Evolutionary conservation across 2,113 vertebrate species (phyloP), one percentile per base, ranked within the genome.

Genomic region (Clarias gariepinus): DNA sequence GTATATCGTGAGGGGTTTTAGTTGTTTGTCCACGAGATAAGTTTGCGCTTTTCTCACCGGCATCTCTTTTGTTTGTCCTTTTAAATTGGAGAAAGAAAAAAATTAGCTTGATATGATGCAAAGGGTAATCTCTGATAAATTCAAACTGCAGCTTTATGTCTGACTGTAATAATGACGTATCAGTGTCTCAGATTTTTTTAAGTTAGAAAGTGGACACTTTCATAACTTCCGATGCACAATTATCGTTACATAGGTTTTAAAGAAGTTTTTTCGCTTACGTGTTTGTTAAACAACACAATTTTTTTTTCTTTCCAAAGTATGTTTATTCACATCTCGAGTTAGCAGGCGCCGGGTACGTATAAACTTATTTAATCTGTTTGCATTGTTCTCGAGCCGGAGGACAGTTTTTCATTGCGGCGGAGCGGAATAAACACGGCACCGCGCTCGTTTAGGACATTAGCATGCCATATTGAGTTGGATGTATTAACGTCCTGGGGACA

Each of bases 401-500:
- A 86, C 78, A 33, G 55, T 83, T 52, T 86, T 88, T 83, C 79
- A 81, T 53, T 21, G 19, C 58, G 81, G 36, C 81, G 30, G 41
- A 16, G 61, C 4, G 12, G 68, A 84, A 79, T 76, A 84, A 81
- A 71, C 81, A 73, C 53, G 73, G 80, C 74, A 64, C 25, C 73
- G 66, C 12, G 66, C 74, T 86, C 69, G 41, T 86, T 87, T 81
- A 82, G 87, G 86, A 83, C 69, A 85, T 89, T 90, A 87, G 90
- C 86, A 79, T 86, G 82, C 58, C n/a, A 61, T 89, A 87, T 87
- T 68, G 87, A 87, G 86, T 47, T 81, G n/a, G 74, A 83, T 86
- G 69, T 88, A 73, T 87, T 88, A 73, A 85, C 84, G 83, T 90
- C 87, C 86, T 11, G 47, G 74, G 90, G 87, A 89, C 82, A 90